A percentile compares a stretch with the other conserved stretches of the same genome.
These are phyloP conservation scores for Myiozetetes cayanensis DNA, from an alignment of 2,113 vertebrate species.

Conservation along the genomic window DNA sequence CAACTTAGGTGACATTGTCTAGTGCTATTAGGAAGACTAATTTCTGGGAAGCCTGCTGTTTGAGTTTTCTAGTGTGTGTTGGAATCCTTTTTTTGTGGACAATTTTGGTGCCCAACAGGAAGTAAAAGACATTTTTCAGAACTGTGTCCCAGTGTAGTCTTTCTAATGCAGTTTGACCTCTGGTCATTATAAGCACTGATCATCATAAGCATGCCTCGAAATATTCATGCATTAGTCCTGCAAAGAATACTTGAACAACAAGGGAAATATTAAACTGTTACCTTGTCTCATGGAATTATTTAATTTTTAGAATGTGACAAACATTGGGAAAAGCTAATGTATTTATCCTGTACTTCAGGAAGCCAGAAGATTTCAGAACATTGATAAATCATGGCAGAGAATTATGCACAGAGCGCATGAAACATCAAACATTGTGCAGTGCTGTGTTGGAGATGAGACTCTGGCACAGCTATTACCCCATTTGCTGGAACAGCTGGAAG, in stretches of 20 bases:
- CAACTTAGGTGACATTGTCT: not conserved
- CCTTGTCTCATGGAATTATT: not conserved
- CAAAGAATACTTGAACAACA: not conserved
- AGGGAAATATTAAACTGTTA: not conserved
- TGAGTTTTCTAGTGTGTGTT: not conserved
- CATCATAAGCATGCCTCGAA: not conserved
- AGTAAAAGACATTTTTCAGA: not conserved
- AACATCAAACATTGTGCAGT: slow-evolving; percentile 77
- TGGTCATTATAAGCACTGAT: not conserved
- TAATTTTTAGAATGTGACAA: not conserved
- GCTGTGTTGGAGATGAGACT: slow-evolving; percentile 85
- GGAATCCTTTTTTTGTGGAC: not conserved
- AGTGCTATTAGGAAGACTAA: not conserved
- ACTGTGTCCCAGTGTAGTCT: not conserved
- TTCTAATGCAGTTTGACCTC: not conserved
- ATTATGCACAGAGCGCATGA: slow-evolving; percentile 86
- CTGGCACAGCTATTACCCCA: slow-evolving; percentile 77
- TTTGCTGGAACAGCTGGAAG: slow-evolving; percentile 80
- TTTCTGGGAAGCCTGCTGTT: not conserved
- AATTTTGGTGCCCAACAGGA: not conserved
- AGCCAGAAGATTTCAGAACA: slow-evolving; percentile 85
- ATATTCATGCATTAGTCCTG: not conserved
- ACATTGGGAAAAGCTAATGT: not conserved
- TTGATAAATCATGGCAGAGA: slow-evolving; percentile 85
- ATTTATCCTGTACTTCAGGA: slow-evolving; percentile 70